These are phyloP conservation scores for Augochlora pura DNA, from an alignment of 1,140 invertebrate species.

Conservation along the genomic window DNA sequence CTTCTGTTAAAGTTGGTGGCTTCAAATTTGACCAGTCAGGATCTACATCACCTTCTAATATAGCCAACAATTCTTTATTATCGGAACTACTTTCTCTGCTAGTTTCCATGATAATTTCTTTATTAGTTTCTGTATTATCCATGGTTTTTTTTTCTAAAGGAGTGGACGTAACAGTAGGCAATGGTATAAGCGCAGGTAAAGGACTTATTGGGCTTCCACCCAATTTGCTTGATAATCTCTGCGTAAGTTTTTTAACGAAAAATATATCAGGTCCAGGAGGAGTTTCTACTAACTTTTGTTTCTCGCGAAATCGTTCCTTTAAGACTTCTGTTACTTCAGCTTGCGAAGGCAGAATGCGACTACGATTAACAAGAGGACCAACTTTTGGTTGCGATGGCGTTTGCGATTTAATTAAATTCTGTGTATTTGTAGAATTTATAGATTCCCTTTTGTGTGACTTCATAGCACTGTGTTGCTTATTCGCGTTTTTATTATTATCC, in stretches of 20 bases:
- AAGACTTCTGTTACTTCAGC: conserved; percentile 76
- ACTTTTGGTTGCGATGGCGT: conserved; percentile 16
- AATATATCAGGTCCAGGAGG: conserved; percentile 76
- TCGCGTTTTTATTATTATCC: conserved; percentile 26
- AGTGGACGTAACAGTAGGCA: conserved; percentile 25
- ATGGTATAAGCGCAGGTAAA: conserved; percentile 62
- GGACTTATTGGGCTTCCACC: conserved; percentile 58
- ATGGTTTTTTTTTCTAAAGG: conserved; percentile 30
- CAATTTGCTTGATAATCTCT: conserved; percentile 77
- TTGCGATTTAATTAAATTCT: conserved; percentile 19
- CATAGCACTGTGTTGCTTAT: conserved; percentile 21
- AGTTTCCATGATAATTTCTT: background rate
- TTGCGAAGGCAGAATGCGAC: conserved; percentile 71
- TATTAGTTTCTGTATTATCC: conserved; percentile 34
- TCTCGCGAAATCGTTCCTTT: conserved; percentile 74
- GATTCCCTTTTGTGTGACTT: conserved; percentile 14
- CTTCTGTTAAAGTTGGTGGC: conserved; percentile 65
- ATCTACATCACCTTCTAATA: conserved; percentile 80
- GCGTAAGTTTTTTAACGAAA: conserved; percentile 79
- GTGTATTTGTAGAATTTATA: conserved; percentile 10
- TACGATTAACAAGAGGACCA: conserved; percentile 30
- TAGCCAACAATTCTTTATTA: conserved; percentile 78
- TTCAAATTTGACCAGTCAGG: conserved; percentile 79
- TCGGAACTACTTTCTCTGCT: conserved; percentile 63
- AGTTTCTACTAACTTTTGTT: conserved; percentile 72